phyloP scores from a whole-genome alignment of 2,113 vertebrate species.

The Indicator indicator region DNA sequence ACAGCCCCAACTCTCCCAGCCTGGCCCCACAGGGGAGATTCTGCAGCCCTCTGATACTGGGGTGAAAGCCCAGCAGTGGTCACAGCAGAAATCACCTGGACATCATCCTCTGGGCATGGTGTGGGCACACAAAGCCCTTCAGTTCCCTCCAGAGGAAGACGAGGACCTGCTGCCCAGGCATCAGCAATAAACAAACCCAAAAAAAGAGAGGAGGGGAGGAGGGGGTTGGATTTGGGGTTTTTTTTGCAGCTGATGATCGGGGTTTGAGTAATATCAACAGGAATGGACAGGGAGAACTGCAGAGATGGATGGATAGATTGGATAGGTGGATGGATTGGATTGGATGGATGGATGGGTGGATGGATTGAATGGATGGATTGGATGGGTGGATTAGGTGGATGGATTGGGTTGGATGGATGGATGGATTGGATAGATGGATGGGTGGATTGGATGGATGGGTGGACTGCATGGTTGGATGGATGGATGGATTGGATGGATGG shows the following conservation, averaged over 20 bases:
- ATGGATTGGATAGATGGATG: too few relatives aligned
- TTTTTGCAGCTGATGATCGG: not conserved
- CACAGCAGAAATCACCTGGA: not conserved
- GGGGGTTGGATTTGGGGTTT: not conserved
- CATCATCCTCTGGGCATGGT: not conserved
- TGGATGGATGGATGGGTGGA: too few relatives aligned
- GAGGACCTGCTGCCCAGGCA: not conserved
- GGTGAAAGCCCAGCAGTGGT: not conserved
- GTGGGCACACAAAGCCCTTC: not conserved
- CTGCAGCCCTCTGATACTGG: not conserved
- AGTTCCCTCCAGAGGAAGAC: fast-evolving
- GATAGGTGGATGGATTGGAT: too few relatives aligned
- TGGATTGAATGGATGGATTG: too few relatives aligned
- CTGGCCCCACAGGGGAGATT: too few relatives aligned
- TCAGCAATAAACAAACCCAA: not conserved
- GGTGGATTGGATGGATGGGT: too few relatives aligned
- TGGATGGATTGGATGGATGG: too few relatives aligned
- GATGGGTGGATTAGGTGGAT: too few relatives aligned
- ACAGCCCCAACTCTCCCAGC: too few relatives aligned
- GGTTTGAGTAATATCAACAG: not conserved
- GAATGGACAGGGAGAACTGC: not conserved
- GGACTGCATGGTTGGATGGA: not conserved
- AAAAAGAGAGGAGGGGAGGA: too few relatives aligned
- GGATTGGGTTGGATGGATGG: too few relatives aligned
- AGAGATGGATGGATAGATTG: too few relatives aligned